Percentiles rank a stretch among this genome's conserved stretches.
phyloP scores from a whole-genome alignment of 2,888 invertebrate genomes.

The Falcaria lacertinaria region DNA sequence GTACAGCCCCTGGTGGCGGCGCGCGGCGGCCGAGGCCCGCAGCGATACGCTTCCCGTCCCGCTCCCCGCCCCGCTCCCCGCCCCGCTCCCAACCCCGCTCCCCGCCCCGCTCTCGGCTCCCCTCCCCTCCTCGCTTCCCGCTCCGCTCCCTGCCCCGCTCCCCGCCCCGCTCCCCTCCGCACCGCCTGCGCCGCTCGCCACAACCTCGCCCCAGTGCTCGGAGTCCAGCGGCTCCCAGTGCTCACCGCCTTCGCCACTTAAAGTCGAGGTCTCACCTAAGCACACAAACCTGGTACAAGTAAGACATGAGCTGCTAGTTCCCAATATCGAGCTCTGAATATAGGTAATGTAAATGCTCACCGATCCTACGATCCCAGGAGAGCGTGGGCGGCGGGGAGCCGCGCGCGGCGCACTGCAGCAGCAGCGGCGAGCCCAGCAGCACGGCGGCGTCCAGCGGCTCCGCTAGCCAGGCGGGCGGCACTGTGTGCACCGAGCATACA shows the following conservation, averaged over 20 bases:
- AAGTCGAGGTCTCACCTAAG: slow-evolving; percentile 19
- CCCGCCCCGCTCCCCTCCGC: too few species aligned
- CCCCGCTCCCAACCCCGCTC: too few species aligned
- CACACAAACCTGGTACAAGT: too few species aligned
- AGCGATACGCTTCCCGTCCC: slow-evolving; percentile 77
- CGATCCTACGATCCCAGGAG: slow-evolving; percentile 81
- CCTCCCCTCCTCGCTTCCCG: slow-evolving; percentile 6
- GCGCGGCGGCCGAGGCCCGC: slow-evolving; percentile 81
- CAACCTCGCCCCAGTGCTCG: too few species aligned
- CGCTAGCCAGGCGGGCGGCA: slow-evolving; percentile 85
- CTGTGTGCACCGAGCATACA: slow-evolving; percentile 68
- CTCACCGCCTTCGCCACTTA: slow-evolving; percentile 26
- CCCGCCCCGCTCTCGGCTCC: slow-evolving; percentile 15
- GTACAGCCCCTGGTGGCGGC: slow-evolving; percentile 87
- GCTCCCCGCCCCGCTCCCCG: too few species aligned
- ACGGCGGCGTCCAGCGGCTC: slow-evolving; percentile 85
- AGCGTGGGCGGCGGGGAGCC: slow-evolving; percentile 86
- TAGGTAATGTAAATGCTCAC: slow-evolving; percentile 25
- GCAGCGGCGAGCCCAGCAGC: slow-evolving; percentile 83
- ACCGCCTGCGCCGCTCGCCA: too few species aligned
- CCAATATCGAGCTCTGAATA: too few species aligned
- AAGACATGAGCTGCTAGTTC: too few species aligned
- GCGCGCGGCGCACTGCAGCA: slow-evolving; percentile 85
- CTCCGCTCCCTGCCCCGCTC: too few species aligned
- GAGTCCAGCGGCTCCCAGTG: slow-evolving; percentile 33